Base-by-base conservation (phyloP, 2,113 vertebrate species). In the Orthonyx spaldingii region DNA sequence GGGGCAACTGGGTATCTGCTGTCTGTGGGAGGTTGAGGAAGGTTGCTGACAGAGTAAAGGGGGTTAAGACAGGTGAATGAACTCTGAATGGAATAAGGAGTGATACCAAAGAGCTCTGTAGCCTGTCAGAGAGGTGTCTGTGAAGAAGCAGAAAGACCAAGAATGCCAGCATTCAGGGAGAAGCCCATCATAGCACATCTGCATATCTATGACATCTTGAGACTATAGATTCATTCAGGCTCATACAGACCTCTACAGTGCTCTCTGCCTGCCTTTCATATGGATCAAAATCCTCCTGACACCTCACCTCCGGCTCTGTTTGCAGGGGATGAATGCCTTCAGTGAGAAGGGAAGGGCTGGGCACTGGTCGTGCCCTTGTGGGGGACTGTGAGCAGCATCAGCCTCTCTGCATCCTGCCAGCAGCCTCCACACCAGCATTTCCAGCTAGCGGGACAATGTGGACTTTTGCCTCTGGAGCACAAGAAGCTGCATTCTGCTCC, bases 31-130 rank as follows among this genome's bases (percentile, higher is more conserved):
- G 87, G 50, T 42, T 41, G 56, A 69, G 24, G 27, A 63, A 84
- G 50, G 75, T 22, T 96, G 87, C 71, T 96, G 88, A 91, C 92
- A 94, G 92, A 56, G 55, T 87, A 66, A 92, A 92, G 52, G 55
- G 32, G 56, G 47, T 66, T 71, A 78, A 84, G 56, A 95, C 76
- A 59, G 41, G 56, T 81, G 16, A 37, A 63, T 86, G 90, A 90
- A 88, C 93, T 94, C 69, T 84, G 94, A 89, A 89, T 84, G 94
- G 85, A 94, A 84, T 39, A 64, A 84, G 33, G 11, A 92, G 37
- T 63, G 90, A 89, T 81, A 88, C 56, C 11, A 70, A 90, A 88
- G 82, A 90, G 56, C 22, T 56, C 63, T 80, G 42, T 7, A 74
- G 63, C 49, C 56, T 92, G 85, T 90, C 92, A 94, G 63, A 87